Evolutionary conservation across 2,113 vertebrate species (phyloP), one percentile per base, ranked within the genome.

Genomic region (Xyrauchen texanus): DNA sequence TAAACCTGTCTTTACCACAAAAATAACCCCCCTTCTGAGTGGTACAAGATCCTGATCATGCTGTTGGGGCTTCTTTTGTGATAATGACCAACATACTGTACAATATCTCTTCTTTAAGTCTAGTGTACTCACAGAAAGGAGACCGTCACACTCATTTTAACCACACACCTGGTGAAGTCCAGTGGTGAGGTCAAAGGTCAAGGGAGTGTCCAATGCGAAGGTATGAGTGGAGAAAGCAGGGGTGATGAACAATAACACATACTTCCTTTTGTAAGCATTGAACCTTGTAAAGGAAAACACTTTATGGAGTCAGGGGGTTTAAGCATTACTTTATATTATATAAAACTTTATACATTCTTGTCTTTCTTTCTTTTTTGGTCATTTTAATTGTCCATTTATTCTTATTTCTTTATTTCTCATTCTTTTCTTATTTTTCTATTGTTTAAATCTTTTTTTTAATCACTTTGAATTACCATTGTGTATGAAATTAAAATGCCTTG

Each of bases 161-260:
- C 68, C 10, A 34, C 79, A 78, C 65, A 84, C 83, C 83, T 81
- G 79, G n/a, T 11, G 13, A 16, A 1, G 52, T 71, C 4, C 44
- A 51, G 77, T 44, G 55, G 68, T 0, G 55, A 81, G 64, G 58
- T 81, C 57, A 81, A 4, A 65, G 75, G 53, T 68, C 68, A 68
- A 55, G 49, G 8, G 55, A 83, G 68, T 21, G 16, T 47, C 51
- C 11, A 8, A 66, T 44, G 42, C 6, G 11, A 76, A 76, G 60
- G 51, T n/a, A 58, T 8, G 21, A 62, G 57, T 21, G 7, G 47
- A 67, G 58, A 47, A 66, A 75, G 3, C 8, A 53, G 51, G 51
- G 51, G 9, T 9, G 10, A 1, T 2, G 13, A 13, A 55, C 44
- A 4, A 52, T 16, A 64, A 16, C 49, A 42, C 16, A 51, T 66